Percentiles rank a stretch among this genome's conserved stretches.
phyloP scores from a whole-genome alignment of 2,113 vertebrate species.

The Rhynchomys soricoides region DNA sequence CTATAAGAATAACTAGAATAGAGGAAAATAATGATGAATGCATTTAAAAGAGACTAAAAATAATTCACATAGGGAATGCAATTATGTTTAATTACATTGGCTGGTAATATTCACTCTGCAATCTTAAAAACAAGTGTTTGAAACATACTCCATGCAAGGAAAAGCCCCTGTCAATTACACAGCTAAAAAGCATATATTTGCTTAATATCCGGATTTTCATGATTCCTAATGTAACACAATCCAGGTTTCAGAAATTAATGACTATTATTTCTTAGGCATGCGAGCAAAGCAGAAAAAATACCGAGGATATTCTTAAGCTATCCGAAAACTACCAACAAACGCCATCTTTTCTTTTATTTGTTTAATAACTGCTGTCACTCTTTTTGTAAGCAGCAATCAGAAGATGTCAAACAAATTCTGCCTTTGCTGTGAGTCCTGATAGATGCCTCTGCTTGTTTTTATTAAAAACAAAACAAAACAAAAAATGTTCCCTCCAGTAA shows the following conservation, averaged over 20 bases:
- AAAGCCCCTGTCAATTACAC: constrained; percentile 60
- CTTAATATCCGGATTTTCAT: constrained; percentile 71
- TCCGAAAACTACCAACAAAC: constrained; percentile 52
- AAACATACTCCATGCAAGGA: constrained; percentile 75
- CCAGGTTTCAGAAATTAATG: constrained; percentile 70
- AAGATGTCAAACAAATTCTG: constrained; percentile 91
- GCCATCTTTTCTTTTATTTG: constrained; percentile 74
- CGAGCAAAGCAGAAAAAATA: constrained; percentile 37
- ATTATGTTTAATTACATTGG: constrained; percentile 82
- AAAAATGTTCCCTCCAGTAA: constrained; percentile 83
- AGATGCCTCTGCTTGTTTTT: constrained; percentile 88
- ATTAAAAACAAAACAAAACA: constrained; percentile 87
- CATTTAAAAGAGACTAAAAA: constrained; percentile 79
- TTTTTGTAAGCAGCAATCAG: constrained; percentile 86
- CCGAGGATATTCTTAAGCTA: constrained; percentile 22
- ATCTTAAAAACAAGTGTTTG: constrained; percentile 75
- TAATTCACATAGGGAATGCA: constrained; percentile 81
- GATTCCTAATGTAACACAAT: constrained; percentile 68
- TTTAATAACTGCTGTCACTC: constrained; percentile 80
- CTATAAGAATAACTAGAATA: constrained; percentile 39
- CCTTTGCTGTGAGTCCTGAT: constrained; percentile 84
- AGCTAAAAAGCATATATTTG: constrained; percentile 74
- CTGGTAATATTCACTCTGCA: constrained; percentile 66
- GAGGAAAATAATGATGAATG: constrained; percentile 71
- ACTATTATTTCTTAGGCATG: constrained; percentile 57